These are phyloP conservation scores for Sorex araneus DNA, from an alignment of 2,113 vertebrate genomes.

Conservation along the genomic window DNA sequence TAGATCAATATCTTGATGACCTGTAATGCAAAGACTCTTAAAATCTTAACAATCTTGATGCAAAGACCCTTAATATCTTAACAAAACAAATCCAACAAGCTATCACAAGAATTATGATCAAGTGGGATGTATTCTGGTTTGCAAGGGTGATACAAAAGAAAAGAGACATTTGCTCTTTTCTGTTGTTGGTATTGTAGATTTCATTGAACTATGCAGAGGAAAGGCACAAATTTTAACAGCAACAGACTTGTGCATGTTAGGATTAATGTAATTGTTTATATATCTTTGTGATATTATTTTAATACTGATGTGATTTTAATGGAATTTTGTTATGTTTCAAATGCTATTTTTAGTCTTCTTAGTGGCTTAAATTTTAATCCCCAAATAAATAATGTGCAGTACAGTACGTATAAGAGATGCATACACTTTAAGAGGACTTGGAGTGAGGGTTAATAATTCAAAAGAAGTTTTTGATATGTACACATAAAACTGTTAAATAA, in stretches of 20 bases:
- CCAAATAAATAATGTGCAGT: neutral
- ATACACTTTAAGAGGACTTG: conserved; percentile 47
- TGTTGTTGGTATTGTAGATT: neutral
- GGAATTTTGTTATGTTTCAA: conserved; percentile 45
- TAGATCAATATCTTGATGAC: too few relatives aligned
- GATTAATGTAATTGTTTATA: conserved; percentile 11
- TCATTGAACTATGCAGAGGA: neutral
- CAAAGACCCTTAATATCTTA: too few relatives aligned
- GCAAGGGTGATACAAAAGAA: too few relatives aligned
- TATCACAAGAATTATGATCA: too few relatives aligned
- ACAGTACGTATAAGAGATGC: neutral
- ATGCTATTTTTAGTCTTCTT: conserved; percentile 42
- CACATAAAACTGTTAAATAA: neutral
- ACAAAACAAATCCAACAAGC: too few relatives aligned
- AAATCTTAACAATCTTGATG: too few relatives aligned
- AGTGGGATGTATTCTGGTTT: too few relatives aligned
- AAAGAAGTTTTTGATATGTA: conserved; percentile 40
- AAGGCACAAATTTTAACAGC: neutral
- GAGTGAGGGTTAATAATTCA: conserved; percentile 49
- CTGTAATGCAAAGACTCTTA: too few relatives aligned
- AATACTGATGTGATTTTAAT: conserved; percentile 48
- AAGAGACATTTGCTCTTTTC: conserved; percentile 56
- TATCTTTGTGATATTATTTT: conserved; percentile 34
- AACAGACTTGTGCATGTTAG: neutral
- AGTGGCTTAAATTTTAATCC: conserved; percentile 28